Evolutionary conservation across 2,113 vertebrate genomes (phyloP).

Genomic region (Podarcis cretensis): DNA sequence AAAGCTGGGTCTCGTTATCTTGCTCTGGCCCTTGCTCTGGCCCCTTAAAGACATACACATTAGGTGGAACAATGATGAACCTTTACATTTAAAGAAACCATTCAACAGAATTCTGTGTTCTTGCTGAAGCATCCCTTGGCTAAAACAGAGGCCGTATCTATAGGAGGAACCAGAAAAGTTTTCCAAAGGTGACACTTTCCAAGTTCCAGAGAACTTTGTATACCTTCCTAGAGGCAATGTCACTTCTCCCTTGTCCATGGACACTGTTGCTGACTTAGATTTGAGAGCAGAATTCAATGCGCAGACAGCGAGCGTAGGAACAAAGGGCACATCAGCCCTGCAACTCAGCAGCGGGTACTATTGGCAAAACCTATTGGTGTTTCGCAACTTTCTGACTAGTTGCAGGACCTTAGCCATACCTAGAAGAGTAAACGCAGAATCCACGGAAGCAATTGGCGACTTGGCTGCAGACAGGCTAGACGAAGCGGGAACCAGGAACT

Average conservation of each 20-base stretch:
- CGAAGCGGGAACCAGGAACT: no score
- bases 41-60: no score
- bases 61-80: no score
- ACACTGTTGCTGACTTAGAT: not conserved
- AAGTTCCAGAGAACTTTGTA: not conserved
- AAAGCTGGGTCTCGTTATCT: no score
- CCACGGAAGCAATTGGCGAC: no score
- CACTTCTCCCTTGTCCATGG: not conserved
- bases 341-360: not conserved
- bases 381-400: no score
- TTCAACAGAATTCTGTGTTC: not conserved
- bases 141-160: not conserved
- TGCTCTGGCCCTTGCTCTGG: no score
- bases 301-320: not conserved
- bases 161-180: not conserved
- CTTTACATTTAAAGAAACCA: no score
- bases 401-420: no score
- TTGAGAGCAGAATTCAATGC: not conserved
- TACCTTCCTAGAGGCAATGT: not conserved
- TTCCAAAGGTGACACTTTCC: conserved; percentile 5
- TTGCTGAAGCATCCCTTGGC: conserved; percentile 7
- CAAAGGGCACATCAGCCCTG: not conserved
- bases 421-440: no score
- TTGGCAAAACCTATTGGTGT: no score
- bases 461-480: no score